phyloP scores from a whole-genome alignment of 2,888 invertebrate genomes.

The Aporophyla nigra region DNA sequence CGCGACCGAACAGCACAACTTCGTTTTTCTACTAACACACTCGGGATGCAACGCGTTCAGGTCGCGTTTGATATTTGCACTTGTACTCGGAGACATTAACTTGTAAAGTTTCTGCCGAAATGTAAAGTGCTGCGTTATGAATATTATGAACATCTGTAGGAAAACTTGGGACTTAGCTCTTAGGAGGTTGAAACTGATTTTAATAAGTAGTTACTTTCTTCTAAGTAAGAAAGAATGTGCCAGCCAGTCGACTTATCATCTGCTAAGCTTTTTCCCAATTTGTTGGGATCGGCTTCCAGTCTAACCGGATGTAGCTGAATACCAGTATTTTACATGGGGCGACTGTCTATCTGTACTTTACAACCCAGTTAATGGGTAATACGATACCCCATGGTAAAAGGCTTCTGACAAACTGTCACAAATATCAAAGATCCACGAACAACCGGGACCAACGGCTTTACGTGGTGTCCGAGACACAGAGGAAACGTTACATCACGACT shows the following conservation, averaged over 20 bases:
- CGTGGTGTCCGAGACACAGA: too few species aligned
- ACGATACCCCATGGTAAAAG: too few species aligned
- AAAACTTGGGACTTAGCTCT: neutral
- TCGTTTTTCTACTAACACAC: slow-evolving; percentile 18
- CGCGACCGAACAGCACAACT: slow-evolving; percentile 16
- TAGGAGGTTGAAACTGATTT: slow-evolving; percentile 1
- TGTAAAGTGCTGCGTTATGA: neutral
- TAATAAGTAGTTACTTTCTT: neutral
- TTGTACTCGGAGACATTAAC: slow-evolving; percentile 10
- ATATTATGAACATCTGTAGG: neutral
- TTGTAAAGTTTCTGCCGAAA: neutral
- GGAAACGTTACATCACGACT: too few species aligned
- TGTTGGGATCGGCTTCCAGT: too few species aligned
- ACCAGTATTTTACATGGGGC: too few species aligned
- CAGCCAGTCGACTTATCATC: neutral
- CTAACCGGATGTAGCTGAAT: too few species aligned
- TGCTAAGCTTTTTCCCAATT: too few species aligned
- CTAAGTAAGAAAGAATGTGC: neutral
- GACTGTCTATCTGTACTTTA: too few species aligned
- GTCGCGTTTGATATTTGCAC: slow-evolving; percentile 30
- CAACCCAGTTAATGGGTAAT: too few species aligned
- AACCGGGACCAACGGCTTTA: too few species aligned
- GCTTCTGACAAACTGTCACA: too few species aligned
- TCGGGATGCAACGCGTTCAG: slow-evolving; percentile 29
- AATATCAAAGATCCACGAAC: too few species aligned